phyloP scores from a whole-genome alignment of 2,888 invertebrate species.

The Leucozona laternaria region DNA sequence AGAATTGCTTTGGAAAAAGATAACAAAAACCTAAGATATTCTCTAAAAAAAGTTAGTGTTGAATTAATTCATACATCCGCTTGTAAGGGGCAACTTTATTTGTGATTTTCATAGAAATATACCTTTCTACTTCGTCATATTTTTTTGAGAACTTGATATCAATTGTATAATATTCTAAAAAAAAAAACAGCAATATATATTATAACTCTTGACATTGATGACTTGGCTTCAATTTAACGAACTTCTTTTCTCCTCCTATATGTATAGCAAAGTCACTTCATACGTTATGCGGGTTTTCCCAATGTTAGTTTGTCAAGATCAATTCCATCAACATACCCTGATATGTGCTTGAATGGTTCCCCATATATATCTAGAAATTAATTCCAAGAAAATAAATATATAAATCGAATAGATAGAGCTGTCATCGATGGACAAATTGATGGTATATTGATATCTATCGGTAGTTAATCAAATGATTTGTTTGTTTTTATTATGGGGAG shows the following conservation, averaged over 20 bases:
- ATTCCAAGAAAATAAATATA: constrained; percentile 45
- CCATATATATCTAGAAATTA: constrained; percentile 39
- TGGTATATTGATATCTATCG: constrained; percentile 24
- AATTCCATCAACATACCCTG: constrained; percentile 53
- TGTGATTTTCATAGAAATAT: background rate
- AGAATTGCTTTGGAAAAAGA: too few relatives aligned
- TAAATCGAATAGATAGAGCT: constrained; percentile 43
- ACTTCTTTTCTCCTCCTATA: background rate
- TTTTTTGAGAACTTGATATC: background rate
- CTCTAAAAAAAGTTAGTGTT: background rate
- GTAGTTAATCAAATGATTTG: constrained; percentile 42
- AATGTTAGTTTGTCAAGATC: constrained; percentile 12
- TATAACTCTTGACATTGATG: background rate
- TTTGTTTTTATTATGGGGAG: constrained; percentile 25
- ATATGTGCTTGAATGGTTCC: constrained; percentile 51
- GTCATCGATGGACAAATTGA: constrained; percentile 45
- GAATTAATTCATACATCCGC: background rate
- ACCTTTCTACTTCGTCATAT: background rate
- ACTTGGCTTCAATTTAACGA: background rate
- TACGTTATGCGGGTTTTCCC: constrained; percentile 44
- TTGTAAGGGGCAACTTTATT: background rate
- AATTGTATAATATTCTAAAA: background rate
- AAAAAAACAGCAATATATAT: background rate
- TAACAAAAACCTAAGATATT: background rate
- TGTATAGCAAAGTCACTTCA: background rate